Evolutionary conservation across 1,140 invertebrate species (phyloP).

Genomic region (Atta cephalotes): DNA sequence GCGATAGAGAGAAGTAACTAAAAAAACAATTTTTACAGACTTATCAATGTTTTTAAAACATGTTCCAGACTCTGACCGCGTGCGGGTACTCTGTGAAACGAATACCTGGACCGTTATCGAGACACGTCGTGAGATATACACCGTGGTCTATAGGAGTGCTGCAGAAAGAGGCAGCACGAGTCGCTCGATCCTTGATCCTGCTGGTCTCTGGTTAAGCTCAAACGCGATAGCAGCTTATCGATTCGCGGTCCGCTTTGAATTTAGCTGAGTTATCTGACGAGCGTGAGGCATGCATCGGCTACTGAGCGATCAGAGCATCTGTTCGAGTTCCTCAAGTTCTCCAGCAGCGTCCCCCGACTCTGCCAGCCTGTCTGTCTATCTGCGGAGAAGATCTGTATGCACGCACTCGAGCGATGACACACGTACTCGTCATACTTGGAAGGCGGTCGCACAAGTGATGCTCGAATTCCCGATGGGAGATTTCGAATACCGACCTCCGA

Average conservation of each 20-base stretch:
- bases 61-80: neutral
- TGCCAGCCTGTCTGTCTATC: conserved; percentile 35
- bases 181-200: conserved; percentile 60
- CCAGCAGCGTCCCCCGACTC: conserved; percentile 45
- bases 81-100: conserved; percentile 17
- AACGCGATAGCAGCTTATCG: conserved; percentile 79
- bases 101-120: conserved; percentile 70
- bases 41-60: conserved; percentile 32
- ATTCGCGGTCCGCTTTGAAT: conserved; percentile 80
- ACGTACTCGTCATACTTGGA: conserved; percentile 63
- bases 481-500: conserved; percentile 44
- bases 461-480: conserved; percentile 56
- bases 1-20: neutral
- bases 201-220: conserved; percentile 70
- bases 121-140: conserved; percentile 70
- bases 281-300: conserved; percentile 76
- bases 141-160: conserved; percentile 24
- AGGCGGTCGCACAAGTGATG: conserved; percentile 48
- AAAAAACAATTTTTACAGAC: conserved; percentile 3
- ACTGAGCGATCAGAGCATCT: conserved; percentile 71
- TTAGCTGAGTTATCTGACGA: conserved; percentile 80
- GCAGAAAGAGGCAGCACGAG: conserved; percentile 56
- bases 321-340: conserved; percentile 74
- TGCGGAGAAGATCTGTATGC: conserved; percentile 57
- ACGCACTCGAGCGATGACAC: conserved; percentile 55